Evolutionary conservation across 1,140 invertebrate genomes (phyloP), one percentile per base, ranked within the genome.

Genomic region (Hyles vespertilio): DNA sequence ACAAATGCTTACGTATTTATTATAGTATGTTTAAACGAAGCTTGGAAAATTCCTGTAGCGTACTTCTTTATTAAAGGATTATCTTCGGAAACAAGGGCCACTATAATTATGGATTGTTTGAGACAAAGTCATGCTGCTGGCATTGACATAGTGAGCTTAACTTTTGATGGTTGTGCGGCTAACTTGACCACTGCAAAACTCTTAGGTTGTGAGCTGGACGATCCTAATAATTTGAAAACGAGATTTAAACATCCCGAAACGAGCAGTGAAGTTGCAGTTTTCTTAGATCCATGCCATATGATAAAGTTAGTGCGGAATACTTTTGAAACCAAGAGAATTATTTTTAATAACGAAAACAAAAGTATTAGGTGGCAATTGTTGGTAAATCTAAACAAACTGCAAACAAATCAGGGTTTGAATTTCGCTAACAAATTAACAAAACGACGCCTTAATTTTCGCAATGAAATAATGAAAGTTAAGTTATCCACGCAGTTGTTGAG

Each of bases 241-340:
- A 77, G 54, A 47, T 84, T 87, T 72, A 9, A 8, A 32, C 78
- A 86, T 56, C 76, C 78, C n/a, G 43, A 5, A 9, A 65, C 51
- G 46, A 36, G 55, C 32, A 48, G 69, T 40, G 66, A 67, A 48
- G 65, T 89, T 9, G 59, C 64, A n/a, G n/a, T n/a, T n/a, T n/a
- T n/a, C 53, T 55, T 79, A 33, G 81, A 87, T 58, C 52, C 78
- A 32, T 87, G 79, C 49, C 82, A 87, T 58, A 79, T 86, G 70
- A 50, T 87, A 7, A 87, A 89, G 72, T 65, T 81, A n/a, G 54
- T 72, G 3, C 11, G 64, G 40, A 72, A 69, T 52, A 43, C 58
- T 32, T 69, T 69, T 47, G 61, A 64, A 55, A 9, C 47, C 6
- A 71, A 71, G 56, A 68, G 51, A 53, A 10, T 48, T 45, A 50